A percentile compares a stretch with the other conserved stretches of the same genome.
Conservation (phyloP, 2,113 vertebrate genomes). For the Nothobranchius furzeri region DNA sequence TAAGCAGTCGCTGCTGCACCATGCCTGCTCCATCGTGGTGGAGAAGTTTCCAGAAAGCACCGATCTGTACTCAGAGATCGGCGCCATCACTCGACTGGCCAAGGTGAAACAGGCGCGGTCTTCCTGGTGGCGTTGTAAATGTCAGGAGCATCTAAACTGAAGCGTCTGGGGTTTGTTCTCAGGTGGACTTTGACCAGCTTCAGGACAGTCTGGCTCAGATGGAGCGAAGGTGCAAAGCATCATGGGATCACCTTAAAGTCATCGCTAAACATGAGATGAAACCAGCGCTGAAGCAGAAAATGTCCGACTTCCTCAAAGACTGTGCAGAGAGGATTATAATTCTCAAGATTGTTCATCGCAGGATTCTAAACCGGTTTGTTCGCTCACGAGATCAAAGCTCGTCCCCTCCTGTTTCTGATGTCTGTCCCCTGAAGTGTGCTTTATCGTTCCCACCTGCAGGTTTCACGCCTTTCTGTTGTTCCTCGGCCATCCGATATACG, state of each 20-base stretch:
- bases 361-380: conserved; percentile 93
- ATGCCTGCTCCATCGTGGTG: conserved; percentile 92
- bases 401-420: neutral
- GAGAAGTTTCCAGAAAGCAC: conserved; percentile 97
- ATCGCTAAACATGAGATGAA: conserved; percentile 98
- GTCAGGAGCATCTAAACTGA: neutral
- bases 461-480: conserved; percentile 97
- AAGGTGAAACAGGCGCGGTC: conserved; percentile 81
- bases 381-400: neutral
- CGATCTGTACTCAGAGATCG: conserved; percentile 97
- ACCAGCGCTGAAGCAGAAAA: conserved; percentile 90
- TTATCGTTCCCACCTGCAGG: conserved; percentile 72
- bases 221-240: conserved; percentile 96
- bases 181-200: conserved; percentile 98
- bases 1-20: conserved; percentile 96
- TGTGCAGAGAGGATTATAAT: conserved; percentile 97
- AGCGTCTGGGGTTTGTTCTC: conserved; percentile 34
- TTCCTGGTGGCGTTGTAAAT: neutral
- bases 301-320: conserved; percentile 97
- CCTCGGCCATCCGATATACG: conserved; percentile 91
- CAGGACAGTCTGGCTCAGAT: conserved; percentile 95
- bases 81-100: conserved; percentile 93
- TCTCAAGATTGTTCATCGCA: conserved; percentile 93
- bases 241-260: conserved; percentile 98
- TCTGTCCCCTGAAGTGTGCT: neutral